phyloP scores from a whole-genome alignment of 2,113 vertebrate genomes.

The Seriola rivoliana region DNA sequence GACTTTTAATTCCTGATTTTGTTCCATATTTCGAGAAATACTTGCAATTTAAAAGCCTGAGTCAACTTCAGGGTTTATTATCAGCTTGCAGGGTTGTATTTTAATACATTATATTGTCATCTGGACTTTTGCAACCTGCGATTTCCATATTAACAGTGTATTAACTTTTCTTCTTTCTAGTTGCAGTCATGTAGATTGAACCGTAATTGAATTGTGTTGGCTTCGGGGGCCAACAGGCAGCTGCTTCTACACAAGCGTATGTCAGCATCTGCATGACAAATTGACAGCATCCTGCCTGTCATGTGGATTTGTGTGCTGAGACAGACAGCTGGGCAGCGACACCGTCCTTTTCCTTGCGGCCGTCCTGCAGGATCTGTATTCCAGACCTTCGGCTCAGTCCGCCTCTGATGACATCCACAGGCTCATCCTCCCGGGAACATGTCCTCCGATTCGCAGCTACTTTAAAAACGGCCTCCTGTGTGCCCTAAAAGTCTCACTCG shows the following conservation, averaged over 20 bases:
- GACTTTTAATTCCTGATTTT: no score
- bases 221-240: conserved; percentile 10
- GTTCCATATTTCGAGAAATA: background rate
- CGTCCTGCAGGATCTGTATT: conserved; percentile 74
- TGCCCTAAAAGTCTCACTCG: conserved; percentile 45
- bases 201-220: background rate
- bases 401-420: conserved; percentile 82
- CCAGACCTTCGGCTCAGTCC: conserved; percentile 71
- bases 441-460: conserved; percentile 55
- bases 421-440: conserved; percentile 59
- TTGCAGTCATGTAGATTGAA: background rate
- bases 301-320: conserved; percentile 70
- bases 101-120: no score
- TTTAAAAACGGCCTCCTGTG: conserved; percentile 46
- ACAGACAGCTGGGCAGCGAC: conserved; percentile 54
- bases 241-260: conserved; percentile 16
- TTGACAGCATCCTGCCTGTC: conserved; percentile 58
- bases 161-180: background rate
- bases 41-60: no score
- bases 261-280: conserved; percentile 51
- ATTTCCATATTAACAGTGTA: background rate
- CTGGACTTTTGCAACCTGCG: background rate
- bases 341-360: conserved; percentile 27
- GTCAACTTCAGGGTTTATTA: no score
- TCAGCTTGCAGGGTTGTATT: no score